Conservation (phyloP, 2,888 invertebrate genomes). For the Dusona sp. region DNA sequence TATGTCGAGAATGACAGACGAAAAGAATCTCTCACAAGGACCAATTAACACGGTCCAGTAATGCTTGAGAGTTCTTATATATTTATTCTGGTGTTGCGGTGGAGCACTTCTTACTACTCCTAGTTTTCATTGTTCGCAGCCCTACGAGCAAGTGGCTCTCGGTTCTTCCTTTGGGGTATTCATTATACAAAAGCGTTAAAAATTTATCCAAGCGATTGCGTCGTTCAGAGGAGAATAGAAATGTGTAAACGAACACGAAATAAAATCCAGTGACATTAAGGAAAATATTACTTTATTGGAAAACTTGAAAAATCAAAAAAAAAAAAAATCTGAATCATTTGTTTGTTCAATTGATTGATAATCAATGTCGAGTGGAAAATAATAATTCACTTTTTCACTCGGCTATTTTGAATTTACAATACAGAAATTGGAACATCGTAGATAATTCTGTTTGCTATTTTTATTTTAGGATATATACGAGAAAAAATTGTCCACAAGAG, state of each 20-base stretch:
- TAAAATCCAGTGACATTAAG: neutral
- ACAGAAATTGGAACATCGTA: neutral
- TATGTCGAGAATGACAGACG: slow-evolving; percentile 24
- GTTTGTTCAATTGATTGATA: too few relatives aligned
- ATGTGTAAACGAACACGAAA: neutral
- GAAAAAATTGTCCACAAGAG: slow-evolving; percentile 12
- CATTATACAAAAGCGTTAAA: neutral
- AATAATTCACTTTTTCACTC: too few relatives aligned
- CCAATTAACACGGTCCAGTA: slow-evolving; percentile 57
- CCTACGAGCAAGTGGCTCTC: slow-evolving; percentile 30
- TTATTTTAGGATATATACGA: slow-evolving; percentile 36
- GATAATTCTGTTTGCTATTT: slow-evolving; percentile 7
- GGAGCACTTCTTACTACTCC: neutral
- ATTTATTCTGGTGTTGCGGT: slow-evolving; percentile 28
- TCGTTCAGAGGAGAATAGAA: neutral
- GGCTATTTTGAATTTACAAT: neutral
- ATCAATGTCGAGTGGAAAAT: too few relatives aligned
- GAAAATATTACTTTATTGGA: neutral
- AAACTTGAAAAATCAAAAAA: neutral
- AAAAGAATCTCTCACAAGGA: slow-evolving; percentile 35
- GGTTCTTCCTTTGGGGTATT: slow-evolving; percentile 21
- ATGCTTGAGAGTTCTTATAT: slow-evolving; percentile 38
- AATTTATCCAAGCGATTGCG: neutral
- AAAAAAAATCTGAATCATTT: neutral
- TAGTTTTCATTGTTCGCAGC: slow-evolving; percentile 42